Evolutionary conservation across 2,113 vertebrate species (phyloP), one percentile per base, ranked within the genome.

Genomic region (Lophochroa leadbeateri): DNA sequence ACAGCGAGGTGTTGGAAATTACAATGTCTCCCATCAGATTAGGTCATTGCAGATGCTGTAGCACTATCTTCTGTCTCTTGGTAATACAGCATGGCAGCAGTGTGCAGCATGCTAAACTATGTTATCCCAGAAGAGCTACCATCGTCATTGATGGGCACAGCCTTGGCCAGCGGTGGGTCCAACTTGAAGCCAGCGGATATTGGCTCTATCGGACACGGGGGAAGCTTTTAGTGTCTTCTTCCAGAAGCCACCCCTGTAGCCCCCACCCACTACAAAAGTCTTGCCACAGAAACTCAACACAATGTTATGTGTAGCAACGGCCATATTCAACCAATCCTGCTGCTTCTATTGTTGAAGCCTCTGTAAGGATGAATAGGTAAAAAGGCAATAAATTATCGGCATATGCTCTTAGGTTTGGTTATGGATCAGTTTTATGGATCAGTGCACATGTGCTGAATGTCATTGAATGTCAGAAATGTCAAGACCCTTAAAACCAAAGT

Each of bases 31-130:
- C 64, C 53, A 7, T 75, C 31, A 17, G 10, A 24, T 21, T 17
- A 17, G 31, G 33, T 61, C 41, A 5, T 71, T 37, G n/a, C n/a
- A 13, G 77, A 8, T 24, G 13, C n/a, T 12, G 2, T 2, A 16
- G n/a, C 5, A 0, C 16, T 47, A 1, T 21, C 35, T 41, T 9
- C 6, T 12, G 21, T 19, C 29, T 29, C 33, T 25, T 5, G 28
- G 31, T n/a, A 7, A 13, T 10, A 1, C 13, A 2, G 17, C 11
- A 0, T 2, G 19, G 41, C 53, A 9, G 49, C 55, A 25, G n/a
- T 0, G 10, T 24, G 55, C 16, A 0, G 53, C 39, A 37, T 37
- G 37, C 24, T 35, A 16, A 60, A 31, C 25, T 27, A 9, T 7
- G 2, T 60, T 35, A 31, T 74, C 50, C 39, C 82, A 47, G 29